Conservation (phyloP, 2,888 invertebrate species). For the Timema podura region DNA sequence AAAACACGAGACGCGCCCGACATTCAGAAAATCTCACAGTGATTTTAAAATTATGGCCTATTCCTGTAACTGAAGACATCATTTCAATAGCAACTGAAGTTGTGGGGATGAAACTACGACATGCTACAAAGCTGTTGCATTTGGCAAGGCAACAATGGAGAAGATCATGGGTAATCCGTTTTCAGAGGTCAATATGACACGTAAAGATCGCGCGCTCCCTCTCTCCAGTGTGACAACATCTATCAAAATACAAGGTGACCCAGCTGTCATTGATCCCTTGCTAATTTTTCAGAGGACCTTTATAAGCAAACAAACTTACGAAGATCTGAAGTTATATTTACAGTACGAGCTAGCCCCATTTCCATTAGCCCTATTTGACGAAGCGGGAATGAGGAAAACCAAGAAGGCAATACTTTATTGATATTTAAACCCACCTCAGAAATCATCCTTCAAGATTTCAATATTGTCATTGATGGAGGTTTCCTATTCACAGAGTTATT, state of each 20-base stretch:
- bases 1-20: background rate
- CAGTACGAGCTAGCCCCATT: background rate
- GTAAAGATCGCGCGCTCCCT: background rate
- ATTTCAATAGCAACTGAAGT: conserved; percentile 7
- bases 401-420: background rate
- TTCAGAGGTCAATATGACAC: background rate
- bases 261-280: background rate
- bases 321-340: background rate
- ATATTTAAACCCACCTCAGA: conserved; percentile 1
- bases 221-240: conserved; percentile 9
- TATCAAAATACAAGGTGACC: background rate
- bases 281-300: background rate
- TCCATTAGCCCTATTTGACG: conserved; percentile 4
- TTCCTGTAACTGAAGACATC: conserved; percentile 2
- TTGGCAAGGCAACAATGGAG: conserved; percentile 5
- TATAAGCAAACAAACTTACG: background rate
- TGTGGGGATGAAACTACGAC: background rate
- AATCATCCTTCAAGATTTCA: background rate
- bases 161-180: background rate
- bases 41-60: background rate
- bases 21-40: background rate
- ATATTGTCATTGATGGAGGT: background rate
- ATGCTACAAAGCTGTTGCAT: background rate
- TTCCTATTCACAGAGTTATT: conserved; percentile 2
- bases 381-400: background rate